phyloP scores from a whole-genome alignment of 2,797 vertebrate species.

The Argyrosomus regius region DNA sequence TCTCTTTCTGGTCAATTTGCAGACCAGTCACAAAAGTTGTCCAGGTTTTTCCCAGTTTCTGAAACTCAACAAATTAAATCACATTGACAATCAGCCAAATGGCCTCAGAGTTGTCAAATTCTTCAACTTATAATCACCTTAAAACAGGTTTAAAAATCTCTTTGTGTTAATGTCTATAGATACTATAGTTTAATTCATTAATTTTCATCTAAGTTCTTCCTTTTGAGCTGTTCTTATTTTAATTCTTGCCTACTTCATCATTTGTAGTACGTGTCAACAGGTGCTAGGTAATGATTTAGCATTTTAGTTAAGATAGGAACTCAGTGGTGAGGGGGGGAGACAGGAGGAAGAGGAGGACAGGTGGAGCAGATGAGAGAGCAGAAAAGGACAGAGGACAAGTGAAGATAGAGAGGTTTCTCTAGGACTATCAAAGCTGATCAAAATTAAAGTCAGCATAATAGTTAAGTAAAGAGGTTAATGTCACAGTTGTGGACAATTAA shows the following conservation, averaged over 20 bases:
- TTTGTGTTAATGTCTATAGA: background rate
- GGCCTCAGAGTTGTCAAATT: background rate
- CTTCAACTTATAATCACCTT: background rate
- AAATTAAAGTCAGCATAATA: constrained; percentile 60
- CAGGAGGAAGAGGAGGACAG: background rate
- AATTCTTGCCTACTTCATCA: background rate
- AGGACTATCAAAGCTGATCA: constrained; percentile 44
- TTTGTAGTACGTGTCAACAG: constrained; percentile 3
- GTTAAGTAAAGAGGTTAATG: constrained; percentile 55
- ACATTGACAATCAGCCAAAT: background rate
- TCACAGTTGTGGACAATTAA: constrained; percentile 51
- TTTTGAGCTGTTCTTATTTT: background rate
- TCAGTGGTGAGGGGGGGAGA: background rate
- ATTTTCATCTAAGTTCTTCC: background rate
- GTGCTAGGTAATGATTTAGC: background rate
- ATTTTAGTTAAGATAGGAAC: background rate
- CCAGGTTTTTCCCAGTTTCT: background rate
- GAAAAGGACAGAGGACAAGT: constrained; percentile 22
- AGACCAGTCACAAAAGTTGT: background rate
- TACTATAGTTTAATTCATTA: background rate
- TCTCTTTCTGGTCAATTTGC: background rate
- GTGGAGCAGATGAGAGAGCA: background rate
- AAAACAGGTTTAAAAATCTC: background rate
- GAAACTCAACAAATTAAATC: background rate
- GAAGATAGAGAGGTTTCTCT: background rate